These are phyloP conservation scores for Zenarchopterus dispar DNA, from an alignment of 2,797 vertebrate genomes.

Conservation along the genomic window DNA sequence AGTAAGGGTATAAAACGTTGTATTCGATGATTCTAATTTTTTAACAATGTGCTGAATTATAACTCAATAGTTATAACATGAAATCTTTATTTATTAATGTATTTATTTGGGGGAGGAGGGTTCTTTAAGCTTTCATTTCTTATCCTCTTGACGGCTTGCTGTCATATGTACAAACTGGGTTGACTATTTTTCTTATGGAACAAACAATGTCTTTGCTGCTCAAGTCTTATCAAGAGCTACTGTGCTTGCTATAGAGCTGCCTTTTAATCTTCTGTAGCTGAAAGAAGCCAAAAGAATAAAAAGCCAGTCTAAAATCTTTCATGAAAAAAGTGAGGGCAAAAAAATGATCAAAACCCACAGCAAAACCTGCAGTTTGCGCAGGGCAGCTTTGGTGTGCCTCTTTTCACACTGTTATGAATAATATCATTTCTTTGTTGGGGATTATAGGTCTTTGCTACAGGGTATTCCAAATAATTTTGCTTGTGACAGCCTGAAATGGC, in stretches of 20 bases:
- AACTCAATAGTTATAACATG: slow-evolving; percentile 1
- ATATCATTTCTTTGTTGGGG: slow-evolving; percentile 72
- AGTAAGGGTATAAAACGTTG: not conserved
- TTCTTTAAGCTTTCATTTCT: slow-evolving; percentile 38
- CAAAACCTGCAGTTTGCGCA: slow-evolving; percentile 59
- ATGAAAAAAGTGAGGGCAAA: slow-evolving; percentile 38
- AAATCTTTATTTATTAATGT: not conserved
- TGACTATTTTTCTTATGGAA: slow-evolving; percentile 52
- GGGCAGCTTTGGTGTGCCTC: slow-evolving; percentile 65
- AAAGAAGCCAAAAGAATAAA: slow-evolving; percentile 63
- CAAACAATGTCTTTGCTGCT: slow-evolving; percentile 60
- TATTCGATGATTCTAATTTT: too few relatives aligned
- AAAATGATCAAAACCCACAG: slow-evolving; percentile 59
- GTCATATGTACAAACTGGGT: slow-evolving; percentile 44
- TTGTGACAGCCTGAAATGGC: slow-evolving; percentile 67
- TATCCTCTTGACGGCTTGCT: slow-evolving; percentile 55
- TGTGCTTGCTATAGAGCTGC: slow-evolving; percentile 38
- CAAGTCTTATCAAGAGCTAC: slow-evolving; percentile 62
- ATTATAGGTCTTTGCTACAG: slow-evolving; percentile 74
- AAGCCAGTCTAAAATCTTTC: slow-evolving; percentile 61
- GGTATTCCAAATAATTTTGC: slow-evolving; percentile 71
- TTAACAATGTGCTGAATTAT: too few relatives aligned
- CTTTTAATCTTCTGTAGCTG: slow-evolving; percentile 63
- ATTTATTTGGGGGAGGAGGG: not conserved
- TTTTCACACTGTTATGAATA: slow-evolving; percentile 73